These are phyloP conservation scores for Ormyrus pomaceus DNA, from an alignment of 2,888 invertebrate genomes.

Conservation along the genomic window DNA sequence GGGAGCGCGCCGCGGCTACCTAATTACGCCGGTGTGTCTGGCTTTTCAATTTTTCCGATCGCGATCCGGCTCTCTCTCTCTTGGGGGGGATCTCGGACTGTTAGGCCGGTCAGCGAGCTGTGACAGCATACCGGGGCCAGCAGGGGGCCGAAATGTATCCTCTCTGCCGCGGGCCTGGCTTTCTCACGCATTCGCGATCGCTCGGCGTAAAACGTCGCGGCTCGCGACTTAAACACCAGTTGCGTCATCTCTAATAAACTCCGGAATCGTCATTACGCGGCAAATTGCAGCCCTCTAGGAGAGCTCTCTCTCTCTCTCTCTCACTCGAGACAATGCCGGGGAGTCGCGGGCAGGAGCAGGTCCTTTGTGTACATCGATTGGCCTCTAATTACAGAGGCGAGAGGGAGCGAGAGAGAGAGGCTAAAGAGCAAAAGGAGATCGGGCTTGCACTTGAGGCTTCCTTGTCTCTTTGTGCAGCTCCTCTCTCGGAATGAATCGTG, in stretches of 20 bases:
- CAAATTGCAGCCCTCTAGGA: constrained; percentile 7
- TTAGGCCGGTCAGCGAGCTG: background rate
- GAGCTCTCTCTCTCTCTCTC: no score
- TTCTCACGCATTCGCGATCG: background rate
- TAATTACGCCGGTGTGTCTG: no score
- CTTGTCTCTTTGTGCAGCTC: constrained; percentile 5
- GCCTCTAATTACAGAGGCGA: constrained; percentile 29
- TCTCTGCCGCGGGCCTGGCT: background rate
- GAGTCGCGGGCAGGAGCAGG: background rate
- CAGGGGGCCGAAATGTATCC: background rate
- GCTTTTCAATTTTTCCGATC: no score
- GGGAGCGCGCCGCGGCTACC: no score
- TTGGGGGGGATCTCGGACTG: background rate
- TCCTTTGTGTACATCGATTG: constrained; percentile 27
- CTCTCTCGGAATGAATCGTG: constrained; percentile 47
- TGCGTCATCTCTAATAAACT: constrained; percentile 35
- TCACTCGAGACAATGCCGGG: background rate
- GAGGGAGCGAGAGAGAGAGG: background rate
- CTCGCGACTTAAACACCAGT: background rate
- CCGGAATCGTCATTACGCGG: constrained; percentile 9
- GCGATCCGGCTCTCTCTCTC: no score
- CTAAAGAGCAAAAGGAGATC: constrained; percentile 3
- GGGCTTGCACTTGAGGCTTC: background rate
- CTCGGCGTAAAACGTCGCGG: no score
- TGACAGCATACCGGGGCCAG: no score